A percentile compares a stretch with the other conserved stretches of the same genome.
Conservation (phyloP, 2,113 vertebrate species). For the Malurus elegans region DNA sequence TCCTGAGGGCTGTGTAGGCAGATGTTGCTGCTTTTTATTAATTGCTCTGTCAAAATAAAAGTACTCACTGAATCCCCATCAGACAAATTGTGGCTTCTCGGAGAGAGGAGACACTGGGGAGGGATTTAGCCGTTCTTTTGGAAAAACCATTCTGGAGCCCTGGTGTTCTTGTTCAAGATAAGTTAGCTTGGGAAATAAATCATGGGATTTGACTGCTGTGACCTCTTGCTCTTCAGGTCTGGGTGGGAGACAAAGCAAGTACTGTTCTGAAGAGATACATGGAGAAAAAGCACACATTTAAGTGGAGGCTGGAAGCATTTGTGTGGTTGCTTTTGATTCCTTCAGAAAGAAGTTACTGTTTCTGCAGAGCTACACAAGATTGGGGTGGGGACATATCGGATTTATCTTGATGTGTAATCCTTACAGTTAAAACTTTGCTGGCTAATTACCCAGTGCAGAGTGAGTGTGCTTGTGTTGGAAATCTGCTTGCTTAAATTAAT, state of each 20-base stretch:
- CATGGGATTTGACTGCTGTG: background rate
- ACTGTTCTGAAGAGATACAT: slow-evolving; percentile 38
- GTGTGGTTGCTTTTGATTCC: background rate
- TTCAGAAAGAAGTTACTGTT: slow-evolving; percentile 45
- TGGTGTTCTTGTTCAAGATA: background rate
- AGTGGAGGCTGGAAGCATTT: background rate
- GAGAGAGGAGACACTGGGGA: background rate
- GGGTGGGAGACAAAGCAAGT: slow-evolving; percentile 20
- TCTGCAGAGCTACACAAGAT: background rate
- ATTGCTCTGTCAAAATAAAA: slow-evolving; percentile 33
- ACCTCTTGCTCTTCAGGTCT: slow-evolving; percentile 42
- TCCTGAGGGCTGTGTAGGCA: background rate
- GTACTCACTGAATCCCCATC: background rate
- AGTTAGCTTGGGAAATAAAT: slow-evolving; percentile 40
- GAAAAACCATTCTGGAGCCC: slow-evolving; percentile 32
- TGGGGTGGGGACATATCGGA: background rate
- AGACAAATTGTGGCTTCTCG: background rate
- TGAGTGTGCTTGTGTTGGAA: background rate
- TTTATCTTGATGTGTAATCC: background rate
- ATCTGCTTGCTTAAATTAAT: background rate
- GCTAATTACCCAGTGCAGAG: background rate
- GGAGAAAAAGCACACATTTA: slow-evolving; percentile 2
- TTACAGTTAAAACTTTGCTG: background rate
- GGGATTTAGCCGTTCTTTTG: background rate
- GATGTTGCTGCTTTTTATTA: slow-evolving; percentile 20